Conservation (phyloP, 2,888 invertebrate species). For the Eilema depressum region DNA sequence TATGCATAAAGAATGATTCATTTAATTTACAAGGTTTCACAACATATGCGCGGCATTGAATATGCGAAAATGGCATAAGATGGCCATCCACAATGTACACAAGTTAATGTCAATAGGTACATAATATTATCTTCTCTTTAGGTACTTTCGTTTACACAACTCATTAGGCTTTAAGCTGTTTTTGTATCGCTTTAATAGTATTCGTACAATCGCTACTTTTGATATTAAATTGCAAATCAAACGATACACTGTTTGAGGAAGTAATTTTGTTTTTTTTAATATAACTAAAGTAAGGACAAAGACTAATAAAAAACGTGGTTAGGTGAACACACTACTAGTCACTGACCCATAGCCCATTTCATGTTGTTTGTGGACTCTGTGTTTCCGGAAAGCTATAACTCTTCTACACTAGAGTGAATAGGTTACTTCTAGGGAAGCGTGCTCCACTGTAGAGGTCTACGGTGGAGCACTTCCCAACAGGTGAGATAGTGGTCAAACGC, state of each 20-base stretch:
- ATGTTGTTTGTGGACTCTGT: too few relatives aligned
- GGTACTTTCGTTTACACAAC: neutral
- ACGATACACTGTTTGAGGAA: neutral
- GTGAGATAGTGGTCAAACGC: too few relatives aligned
- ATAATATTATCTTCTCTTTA: slow-evolving; percentile 30
- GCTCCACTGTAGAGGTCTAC: too few relatives aligned
- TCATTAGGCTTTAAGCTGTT: neutral
- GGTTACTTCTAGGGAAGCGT: too few relatives aligned
- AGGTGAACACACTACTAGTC: neutral
- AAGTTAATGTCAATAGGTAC: slow-evolving; percentile 22
- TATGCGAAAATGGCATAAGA: slow-evolving; percentile 56
- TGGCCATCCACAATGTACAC: slow-evolving; percentile 34
- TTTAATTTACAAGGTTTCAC: slow-evolving; percentile 50
- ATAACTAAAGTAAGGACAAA: neutral
- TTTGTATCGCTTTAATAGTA: neutral
- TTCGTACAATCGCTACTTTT: neutral
- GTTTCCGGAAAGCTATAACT: too few relatives aligned
- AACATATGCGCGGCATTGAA: slow-evolving; percentile 54
- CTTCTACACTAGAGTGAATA: too few relatives aligned
- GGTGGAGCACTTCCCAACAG: too few relatives aligned
- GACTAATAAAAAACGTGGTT: neutral
- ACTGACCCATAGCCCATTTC: neutral
- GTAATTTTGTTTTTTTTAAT: neutral
- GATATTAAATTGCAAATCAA: neutral
- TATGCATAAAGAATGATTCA: slow-evolving; percentile 43